These are phyloP conservation scores for Tilapia sparmanii DNA, from an alignment of 2,113 vertebrate species.

Conservation along the genomic window DNA sequence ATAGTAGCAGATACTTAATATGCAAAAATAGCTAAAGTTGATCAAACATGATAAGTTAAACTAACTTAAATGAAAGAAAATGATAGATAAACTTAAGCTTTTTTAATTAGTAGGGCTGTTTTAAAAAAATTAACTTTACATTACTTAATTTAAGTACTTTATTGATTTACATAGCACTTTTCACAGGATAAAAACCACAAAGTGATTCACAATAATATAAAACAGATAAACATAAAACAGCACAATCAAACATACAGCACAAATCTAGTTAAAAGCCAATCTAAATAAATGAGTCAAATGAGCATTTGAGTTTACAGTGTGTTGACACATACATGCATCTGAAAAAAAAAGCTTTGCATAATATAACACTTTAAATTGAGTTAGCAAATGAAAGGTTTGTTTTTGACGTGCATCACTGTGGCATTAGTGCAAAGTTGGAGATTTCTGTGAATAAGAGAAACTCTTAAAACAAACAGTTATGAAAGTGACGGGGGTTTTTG, in stretches of 20 bases:
- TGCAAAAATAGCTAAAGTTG: background rate
- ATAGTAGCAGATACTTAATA: background rate
- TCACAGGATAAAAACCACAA: background rate
- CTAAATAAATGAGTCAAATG: background rate
- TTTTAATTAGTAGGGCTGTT: background rate
- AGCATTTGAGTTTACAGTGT: background rate
- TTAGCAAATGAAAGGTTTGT: background rate
- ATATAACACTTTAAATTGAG: background rate
- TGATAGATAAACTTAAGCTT: background rate
- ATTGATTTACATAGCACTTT: background rate
- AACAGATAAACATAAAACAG: background rate
- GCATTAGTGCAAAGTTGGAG: background rate
- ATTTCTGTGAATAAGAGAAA: background rate
- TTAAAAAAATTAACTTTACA: fast-evolving
- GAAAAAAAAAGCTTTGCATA: background rate
- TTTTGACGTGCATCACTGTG: background rate
- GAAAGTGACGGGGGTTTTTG: fast-evolving
- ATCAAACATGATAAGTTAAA: background rate
- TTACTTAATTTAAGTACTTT: background rate
- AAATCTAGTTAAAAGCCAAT: background rate
- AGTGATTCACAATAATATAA: background rate
- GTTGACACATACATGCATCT: background rate
- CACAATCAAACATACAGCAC: background rate
- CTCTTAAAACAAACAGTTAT: background rate
- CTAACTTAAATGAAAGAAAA: background rate